These are phyloP conservation scores for Sicus ferrugineus DNA, from an alignment of 2,888 invertebrate species.

Conservation along the genomic window DNA sequence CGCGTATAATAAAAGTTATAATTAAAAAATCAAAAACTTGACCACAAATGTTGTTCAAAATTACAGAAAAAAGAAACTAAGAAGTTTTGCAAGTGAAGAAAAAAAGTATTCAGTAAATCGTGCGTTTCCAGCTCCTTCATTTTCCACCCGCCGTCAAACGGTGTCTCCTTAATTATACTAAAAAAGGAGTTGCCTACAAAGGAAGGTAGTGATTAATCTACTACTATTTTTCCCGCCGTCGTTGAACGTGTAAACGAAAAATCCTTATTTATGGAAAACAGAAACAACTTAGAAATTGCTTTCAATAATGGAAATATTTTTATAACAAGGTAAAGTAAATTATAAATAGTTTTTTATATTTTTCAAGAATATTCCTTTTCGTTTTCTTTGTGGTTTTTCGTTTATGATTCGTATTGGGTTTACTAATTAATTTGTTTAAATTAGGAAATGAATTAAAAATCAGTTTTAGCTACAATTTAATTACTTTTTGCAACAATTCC, in stretches of 20 bases:
- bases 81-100: constrained; percentile 24
- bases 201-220: constrained; percentile 7
- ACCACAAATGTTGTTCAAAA: constrained; percentile 45
- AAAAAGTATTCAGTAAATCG: constrained; percentile 21
- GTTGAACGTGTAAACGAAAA: constrained; percentile 39
- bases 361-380: constrained; percentile 27
- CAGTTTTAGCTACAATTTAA: no score
- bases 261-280: constrained; percentile 63
- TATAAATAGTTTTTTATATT: constrained; percentile 1
- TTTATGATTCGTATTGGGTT: constrained; percentile 20
- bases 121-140: neutral
- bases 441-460: no score
- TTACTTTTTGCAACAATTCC: no score
- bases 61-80: no score
- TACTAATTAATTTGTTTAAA: no score
- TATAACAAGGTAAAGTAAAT: constrained; percentile 60
- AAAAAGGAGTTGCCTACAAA: constrained; percentile 19
- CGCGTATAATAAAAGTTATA: neutral
- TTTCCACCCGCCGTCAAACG: neutral
- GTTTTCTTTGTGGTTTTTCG: constrained; percentile 21
- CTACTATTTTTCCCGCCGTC: constrained; percentile 38
- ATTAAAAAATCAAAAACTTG: constrained; percentile 1
- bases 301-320: constrained; percentile 65
- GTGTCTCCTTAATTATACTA: constrained; percentile 26
- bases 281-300: constrained; percentile 64